Conservation (phyloP, 1,140 invertebrate genomes). For the Halotydeus destructor region DNA sequence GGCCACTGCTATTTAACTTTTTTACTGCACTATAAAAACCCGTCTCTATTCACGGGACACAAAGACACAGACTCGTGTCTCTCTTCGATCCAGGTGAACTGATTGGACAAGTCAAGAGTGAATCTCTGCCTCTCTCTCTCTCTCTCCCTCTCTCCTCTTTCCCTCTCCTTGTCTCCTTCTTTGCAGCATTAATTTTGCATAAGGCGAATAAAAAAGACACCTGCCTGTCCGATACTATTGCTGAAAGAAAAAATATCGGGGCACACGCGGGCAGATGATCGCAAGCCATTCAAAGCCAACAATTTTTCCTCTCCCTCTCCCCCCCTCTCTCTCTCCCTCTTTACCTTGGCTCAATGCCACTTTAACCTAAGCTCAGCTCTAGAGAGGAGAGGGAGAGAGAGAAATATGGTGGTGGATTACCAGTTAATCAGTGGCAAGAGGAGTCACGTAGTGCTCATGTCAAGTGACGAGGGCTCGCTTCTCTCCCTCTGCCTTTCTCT, state of each 20-base stretch:
- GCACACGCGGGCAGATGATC: neutral
- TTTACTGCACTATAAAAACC: no score
- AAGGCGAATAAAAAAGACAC: neutral
- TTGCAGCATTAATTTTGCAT: neutral
- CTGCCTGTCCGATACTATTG: neutral
- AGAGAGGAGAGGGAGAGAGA: neutral
- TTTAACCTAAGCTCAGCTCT: neutral
- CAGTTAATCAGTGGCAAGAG: neutral
- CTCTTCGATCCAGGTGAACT: no score
- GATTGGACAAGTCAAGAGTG: neutral
- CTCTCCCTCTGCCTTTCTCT: constrained; percentile 1
- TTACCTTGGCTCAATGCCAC: neutral
- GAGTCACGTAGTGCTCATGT: neutral
- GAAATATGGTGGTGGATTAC: neutral
- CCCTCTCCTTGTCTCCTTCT: neutral
- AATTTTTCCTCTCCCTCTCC: neutral
- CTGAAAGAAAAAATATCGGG: neutral
- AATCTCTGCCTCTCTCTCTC: neutral
- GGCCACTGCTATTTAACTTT: no score
- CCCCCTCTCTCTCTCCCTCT: neutral
- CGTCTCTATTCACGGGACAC: no score
- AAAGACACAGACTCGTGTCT: no score
- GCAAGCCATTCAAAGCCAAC: no score
- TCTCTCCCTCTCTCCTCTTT: neutral
- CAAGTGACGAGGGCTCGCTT: neutral